Evolutionary conservation across 2,888 invertebrate species (phyloP), one percentile per base, ranked within the genome.

Genomic region (Tipula confusa): DNA sequence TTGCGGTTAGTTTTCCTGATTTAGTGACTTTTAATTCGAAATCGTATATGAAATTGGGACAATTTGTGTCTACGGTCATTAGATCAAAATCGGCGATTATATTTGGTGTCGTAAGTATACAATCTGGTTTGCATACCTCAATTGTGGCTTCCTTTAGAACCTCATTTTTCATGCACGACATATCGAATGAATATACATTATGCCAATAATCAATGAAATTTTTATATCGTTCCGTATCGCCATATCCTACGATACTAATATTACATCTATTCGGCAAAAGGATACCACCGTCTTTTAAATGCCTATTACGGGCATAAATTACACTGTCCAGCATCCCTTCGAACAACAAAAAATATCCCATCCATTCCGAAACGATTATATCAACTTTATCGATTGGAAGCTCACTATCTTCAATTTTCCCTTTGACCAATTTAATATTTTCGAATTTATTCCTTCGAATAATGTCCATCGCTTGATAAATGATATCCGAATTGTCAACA

Each of bases 241-340:
- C 94, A 86, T 95, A 93, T 1, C 96, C 98, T 28, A 95, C 91
- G 24, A 98, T 89, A 87, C 94, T 94, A 84, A 98, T 93, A 48
- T 93, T 94, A 88, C 97, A 97, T 86, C 93, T 92, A 88, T 96
- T 96, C 0, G 98, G 98, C 86, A 98, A 89, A 83, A 98, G 91
- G 15, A 93, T 87, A 0, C 98, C 98, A 84, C 92, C 94, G 31
- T 93, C 91, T 83, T 92, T 93, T 6, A 98, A 91, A 88, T 93
- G 95, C 86, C 94, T 93, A 86, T 98, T 94, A 86, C 97, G 92
- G 0, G 97, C 97, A 89, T 95, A 95, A 85, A 99, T 93, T 11
- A 98, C 94, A 88, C 97, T 96, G 87, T 98, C 98, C 84, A 98
- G 88, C 98, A 99, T 99, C 80, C 97, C 98, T 91, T 99, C 98